Percentiles rank a stretch among this genome's conserved stretches.
Conservation (phyloP, 2,888 invertebrate species). For the Muscina levida region DNA sequence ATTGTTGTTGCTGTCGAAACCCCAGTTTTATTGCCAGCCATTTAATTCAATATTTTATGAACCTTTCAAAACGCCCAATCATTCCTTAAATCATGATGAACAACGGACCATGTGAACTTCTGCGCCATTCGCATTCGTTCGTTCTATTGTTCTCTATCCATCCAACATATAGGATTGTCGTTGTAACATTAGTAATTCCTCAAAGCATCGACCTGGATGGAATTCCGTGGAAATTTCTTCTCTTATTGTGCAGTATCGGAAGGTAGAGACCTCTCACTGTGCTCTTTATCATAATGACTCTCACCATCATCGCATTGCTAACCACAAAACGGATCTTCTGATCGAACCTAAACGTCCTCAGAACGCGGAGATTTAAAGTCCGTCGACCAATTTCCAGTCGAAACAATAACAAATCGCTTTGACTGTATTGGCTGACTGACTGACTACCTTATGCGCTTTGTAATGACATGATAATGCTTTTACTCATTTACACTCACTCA, state of each 20-base stretch:
- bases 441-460: slow-evolving; percentile 57
- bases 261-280: slow-evolving; percentile 68
- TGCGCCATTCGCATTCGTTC: background rate
- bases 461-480: slow-evolving; percentile 66
- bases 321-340: too few relatives aligned
- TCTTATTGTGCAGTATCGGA: slow-evolving; percentile 70
- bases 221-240: slow-evolving; percentile 18
- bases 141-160: background rate
- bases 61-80: slow-evolving; percentile 30
- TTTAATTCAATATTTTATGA: slow-evolving; percentile 36
- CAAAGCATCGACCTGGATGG: slow-evolving; percentile 10
- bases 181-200: background rate
- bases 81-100: too few relatives aligned
- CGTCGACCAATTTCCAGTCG: slow-evolving; percentile 2
- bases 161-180: slow-evolving; percentile 13
- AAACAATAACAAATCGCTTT: slow-evolving; percentile 50
- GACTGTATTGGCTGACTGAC: slow-evolving; percentile 58
- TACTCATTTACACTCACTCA: slow-evolving; percentile 29
- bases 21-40: slow-evolving; percentile 29
- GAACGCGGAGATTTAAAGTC: background rate
- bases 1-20: background rate
- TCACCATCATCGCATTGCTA: slow-evolving; percentile 69
- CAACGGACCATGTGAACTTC: background rate
- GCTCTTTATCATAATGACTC: slow-evolving; percentile 76
- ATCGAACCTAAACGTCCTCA: too few relatives aligned